These are phyloP conservation scores for Rhinopithecus roxellana DNA, from an alignment of 2,113 vertebrate genomes.

Conservation along the genomic window DNA sequence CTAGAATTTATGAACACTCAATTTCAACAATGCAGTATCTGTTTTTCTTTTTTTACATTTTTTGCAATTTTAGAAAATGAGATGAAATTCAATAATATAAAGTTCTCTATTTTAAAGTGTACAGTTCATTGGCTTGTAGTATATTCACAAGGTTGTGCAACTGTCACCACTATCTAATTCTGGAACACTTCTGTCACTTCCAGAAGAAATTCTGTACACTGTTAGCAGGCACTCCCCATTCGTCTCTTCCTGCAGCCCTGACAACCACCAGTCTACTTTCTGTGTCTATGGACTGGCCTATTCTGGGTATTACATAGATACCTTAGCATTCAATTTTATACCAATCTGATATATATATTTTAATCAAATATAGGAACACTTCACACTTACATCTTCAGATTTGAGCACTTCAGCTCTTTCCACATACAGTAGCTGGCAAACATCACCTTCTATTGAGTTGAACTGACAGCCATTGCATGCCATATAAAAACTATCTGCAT, in stretches of 20 bases:
- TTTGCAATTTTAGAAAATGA: background rate
- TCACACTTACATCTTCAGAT: conserved; percentile 91
- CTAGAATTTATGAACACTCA: no score
- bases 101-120: background rate
- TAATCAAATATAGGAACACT: background rate
- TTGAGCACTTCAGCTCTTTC: conserved; percentile 96
- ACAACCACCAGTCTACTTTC: background rate
- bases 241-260: background rate
- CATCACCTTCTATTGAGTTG: conserved; percentile 98
- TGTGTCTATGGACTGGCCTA: background rate
- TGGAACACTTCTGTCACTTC: background rate
- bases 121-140: background rate
- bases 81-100: background rate
- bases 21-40: no score
- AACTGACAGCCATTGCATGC: conserved; percentile 96
- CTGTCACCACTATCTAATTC: background rate
- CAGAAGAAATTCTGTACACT: background rate
- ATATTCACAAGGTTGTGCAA: background rate
- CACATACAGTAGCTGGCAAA: conserved; percentile 97
- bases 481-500: conserved; percentile 96
- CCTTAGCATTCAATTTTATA: background rate
- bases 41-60: no score
- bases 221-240: background rate
- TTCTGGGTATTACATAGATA: background rate
- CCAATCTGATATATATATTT: background rate